Evolutionary conservation across 2,113 vertebrate species (phyloP).

Genomic region (Ammodytes marinus): DNA sequence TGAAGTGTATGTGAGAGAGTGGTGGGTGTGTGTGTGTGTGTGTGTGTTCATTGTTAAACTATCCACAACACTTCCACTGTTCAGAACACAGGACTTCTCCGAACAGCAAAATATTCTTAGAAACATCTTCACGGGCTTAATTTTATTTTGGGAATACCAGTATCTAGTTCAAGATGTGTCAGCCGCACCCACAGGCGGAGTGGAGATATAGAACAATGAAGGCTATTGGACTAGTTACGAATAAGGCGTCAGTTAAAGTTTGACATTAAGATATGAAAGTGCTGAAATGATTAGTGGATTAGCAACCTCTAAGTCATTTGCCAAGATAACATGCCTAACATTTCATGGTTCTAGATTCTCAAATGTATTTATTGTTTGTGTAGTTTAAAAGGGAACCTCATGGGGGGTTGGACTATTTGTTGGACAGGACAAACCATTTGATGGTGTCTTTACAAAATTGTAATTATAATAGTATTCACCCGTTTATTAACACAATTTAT

Average conservation of each 20-base stretch:
- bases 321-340: neutral
- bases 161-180: neutral
- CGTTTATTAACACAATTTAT: neutral
- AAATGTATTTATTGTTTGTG: neutral
- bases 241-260: neutral
- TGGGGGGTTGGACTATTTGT: neutral
- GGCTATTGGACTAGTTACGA: neutral
- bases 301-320: neutral
- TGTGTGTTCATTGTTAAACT: slow-evolving; percentile 13
- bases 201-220: neutral
- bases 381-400: neutral
- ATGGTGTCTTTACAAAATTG: too few species aligned
- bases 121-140: neutral
- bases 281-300: neutral
- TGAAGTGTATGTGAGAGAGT: slow-evolving; percentile 23
- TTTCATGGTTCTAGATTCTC: neutral
- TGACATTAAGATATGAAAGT: neutral
- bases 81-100: slow-evolving; percentile 3
- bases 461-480: neutral
- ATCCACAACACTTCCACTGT: slow-evolving; percentile 6
- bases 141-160: slow-evolving; percentile 5
- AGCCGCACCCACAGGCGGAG: neutral
- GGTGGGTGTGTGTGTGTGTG: neutral
- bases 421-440: neutral
- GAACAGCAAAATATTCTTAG: neutral